These are phyloP conservation scores for Ophion slaviceki DNA, from an alignment of 2,888 invertebrate genomes.

Conservation along the genomic window DNA sequence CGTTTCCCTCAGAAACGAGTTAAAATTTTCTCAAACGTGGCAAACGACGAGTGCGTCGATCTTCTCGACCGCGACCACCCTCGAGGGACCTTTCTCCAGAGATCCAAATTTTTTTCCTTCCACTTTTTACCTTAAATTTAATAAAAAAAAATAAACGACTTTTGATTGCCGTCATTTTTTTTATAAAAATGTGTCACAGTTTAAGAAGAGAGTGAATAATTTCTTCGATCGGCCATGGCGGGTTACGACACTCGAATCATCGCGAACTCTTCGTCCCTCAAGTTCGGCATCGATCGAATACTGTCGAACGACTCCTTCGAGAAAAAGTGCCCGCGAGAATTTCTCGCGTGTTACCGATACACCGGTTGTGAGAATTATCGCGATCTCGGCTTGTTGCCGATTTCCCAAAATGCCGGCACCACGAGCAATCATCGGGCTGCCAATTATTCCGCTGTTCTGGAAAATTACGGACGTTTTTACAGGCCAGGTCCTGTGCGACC, in stretches of 20 bases:
- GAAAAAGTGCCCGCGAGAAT: conserved; percentile 66
- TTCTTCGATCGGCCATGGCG: conserved; percentile 40
- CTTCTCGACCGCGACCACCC: conserved; percentile 27
- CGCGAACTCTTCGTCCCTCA: conserved; percentile 75
- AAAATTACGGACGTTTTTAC: conserved; percentile 74
- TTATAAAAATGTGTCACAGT: conserved; percentile 21
- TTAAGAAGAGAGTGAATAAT: conserved; percentile 21
- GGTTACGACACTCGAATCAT: conserved; percentile 49
- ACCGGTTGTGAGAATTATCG: conserved; percentile 71
- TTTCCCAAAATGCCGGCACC: conserved; percentile 54
- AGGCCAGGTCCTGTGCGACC: conserved; percentile 77
- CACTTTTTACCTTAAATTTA: not conserved
- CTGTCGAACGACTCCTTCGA: conserved; percentile 84
- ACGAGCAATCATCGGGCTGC: conserved; percentile 58
- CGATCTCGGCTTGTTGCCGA: conserved; percentile 68
- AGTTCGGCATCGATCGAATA: conserved; percentile 90
- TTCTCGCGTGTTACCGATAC: not conserved
- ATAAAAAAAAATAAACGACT: no score
- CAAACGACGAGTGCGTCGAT: conserved; percentile 13
- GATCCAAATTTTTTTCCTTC: not conserved
- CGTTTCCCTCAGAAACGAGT: conserved; percentile 62
- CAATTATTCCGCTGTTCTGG: conserved; percentile 67
- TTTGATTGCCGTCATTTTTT: not conserved
- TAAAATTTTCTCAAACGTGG: conserved; percentile 67
- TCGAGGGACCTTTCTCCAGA: not conserved